Evolutionary conservation across 2,888 invertebrate genomes (phyloP).

Genomic region (Sarcophaga variegata): DNA sequence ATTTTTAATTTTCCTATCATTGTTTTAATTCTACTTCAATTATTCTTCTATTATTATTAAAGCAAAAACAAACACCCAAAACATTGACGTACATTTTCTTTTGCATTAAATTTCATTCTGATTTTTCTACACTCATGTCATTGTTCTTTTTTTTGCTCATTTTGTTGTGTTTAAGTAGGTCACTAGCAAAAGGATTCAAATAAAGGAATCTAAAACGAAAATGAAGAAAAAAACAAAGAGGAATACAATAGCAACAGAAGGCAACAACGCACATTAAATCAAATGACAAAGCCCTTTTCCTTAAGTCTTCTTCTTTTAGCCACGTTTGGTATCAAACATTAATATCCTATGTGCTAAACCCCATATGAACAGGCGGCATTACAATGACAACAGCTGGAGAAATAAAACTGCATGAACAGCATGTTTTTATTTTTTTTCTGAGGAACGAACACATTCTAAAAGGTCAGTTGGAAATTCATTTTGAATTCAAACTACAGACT

Average conservation of each 20-base stretch:
- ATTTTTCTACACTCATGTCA: not conserved
- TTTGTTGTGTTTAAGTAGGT: slow-evolving; percentile 43
- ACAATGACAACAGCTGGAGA: slow-evolving; percentile 24
- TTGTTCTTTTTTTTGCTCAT: not conserved
- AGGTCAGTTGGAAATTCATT: not conserved
- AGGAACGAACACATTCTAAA: not conserved
- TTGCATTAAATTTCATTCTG: too few species aligned
- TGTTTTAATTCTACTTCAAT: not conserved
- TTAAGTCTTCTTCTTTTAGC: slow-evolving; percentile 32
- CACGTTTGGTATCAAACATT: slow-evolving; percentile 61
- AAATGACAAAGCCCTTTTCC: slow-evolving; percentile 63
- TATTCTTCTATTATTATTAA: slow-evolving; percentile 18
- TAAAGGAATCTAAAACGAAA: slow-evolving; percentile 8
- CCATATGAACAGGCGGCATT: slow-evolving; percentile 34
- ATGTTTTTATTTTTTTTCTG: slow-evolving; percentile 3
- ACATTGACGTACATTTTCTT: too few species aligned
- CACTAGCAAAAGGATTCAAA: slow-evolving; percentile 22
- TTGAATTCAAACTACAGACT: not conserved
- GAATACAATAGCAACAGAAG: slow-evolving; percentile 31
- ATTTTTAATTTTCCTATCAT: slow-evolving; percentile 43
- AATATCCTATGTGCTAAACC: slow-evolving; percentile 57
- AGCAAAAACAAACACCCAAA: not conserved
- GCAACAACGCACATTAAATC: slow-evolving; percentile 67
- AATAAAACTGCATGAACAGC: slow-evolving; percentile 12
- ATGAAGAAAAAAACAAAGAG: slow-evolving; percentile 27